Evolutionary conservation across 2,888 invertebrate genomes (phyloP).

Genomic region (Phrixothrix hirtus): DNA sequence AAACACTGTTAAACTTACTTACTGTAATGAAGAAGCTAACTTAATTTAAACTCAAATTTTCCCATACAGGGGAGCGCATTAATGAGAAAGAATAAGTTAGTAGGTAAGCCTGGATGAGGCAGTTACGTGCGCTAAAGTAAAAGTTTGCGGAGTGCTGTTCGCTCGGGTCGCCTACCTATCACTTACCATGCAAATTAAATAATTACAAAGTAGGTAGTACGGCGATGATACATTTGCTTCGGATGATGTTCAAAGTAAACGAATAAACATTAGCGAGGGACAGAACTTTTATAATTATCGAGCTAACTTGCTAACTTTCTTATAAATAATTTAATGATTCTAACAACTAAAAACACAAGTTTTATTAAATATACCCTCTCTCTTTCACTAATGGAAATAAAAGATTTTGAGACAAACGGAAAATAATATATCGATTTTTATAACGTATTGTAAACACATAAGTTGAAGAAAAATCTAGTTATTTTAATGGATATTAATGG

Average conservation of each 20-base stretch:
- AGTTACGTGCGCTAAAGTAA: constrained; percentile 41
- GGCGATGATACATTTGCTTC: constrained; percentile 48
- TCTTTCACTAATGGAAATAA: no score
- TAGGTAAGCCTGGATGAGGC: constrained; percentile 38
- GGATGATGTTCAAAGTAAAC: constrained; percentile 48
- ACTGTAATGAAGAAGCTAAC: constrained; percentile 51
- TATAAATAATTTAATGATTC: constrained; percentile 50
- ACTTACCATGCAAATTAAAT: constrained; percentile 56
- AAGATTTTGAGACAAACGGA: no score
- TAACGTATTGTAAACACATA: no score
- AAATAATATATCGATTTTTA: no score
- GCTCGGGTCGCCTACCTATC: constrained; percentile 50
- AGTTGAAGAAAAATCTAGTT: no score
- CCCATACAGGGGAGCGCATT: constrained; percentile 44
- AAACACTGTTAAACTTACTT: constrained; percentile 46
- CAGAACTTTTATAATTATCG: constrained; percentile 53
- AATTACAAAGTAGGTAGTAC: constrained; percentile 54
- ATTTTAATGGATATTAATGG: no score
- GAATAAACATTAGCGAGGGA: constrained; percentile 44
- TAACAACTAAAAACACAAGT: constrained; percentile 23
- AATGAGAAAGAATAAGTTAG: constrained; percentile 53
- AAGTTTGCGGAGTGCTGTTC: constrained; percentile 45
- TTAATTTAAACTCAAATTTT: constrained; percentile 50
- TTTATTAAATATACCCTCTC: constrained; percentile 1
- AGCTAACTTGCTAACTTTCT: constrained; percentile 42